Base-by-base conservation (phyloP, 1,140 invertebrate genomes). In the Drosophila insularis region DNA sequence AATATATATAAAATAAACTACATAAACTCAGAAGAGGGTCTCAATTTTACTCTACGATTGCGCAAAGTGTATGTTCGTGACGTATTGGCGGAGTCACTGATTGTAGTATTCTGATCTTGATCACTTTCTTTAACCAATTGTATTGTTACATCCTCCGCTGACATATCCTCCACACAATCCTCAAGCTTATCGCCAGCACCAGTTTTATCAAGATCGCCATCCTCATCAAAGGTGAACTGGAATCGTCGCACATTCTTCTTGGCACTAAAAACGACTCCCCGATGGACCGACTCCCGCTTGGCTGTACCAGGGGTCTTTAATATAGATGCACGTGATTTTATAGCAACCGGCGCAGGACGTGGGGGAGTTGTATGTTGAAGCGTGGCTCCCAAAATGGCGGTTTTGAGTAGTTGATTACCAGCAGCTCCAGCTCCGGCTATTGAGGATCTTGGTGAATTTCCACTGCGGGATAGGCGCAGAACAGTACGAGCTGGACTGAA, bases 191-290 rank as follows among this genome's bases (percentile, higher is more conserved):
- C 68, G 0, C n/a, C 31, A 1, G 74, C 71, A 1, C 46, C n/a
- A 6, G 35, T 58, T 4, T 77, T 87, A 17, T 77, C 79, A 19
- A 73, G 74, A 1, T 65, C 19, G 50, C 67, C 63, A 31, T 39
- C 74, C 35, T 91, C 89, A 2, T 85, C 80, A 7, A 74, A 61
- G 0, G 76, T 71, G 37, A 91, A 91, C 31, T 86, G 46, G 50
- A 91, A 91, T 2, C 80, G 84, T 1, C 89, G 81, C 3, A 91
- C 84, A n/a, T 75, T 75, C 19, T 91, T 84, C 59, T 91, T 90
- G 40, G 90, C 81, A 54, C 86, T 91, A n/a, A 91, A 91, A 4
- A 84, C 54, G n/a, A 91, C 87, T 7, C 68, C 75, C 5, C 72
- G 74, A 11, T 17, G 19, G 1, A 4, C 14, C 0, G 53, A 50